Evolutionary conservation across 1,140 invertebrate genomes (phyloP), one percentile per base, ranked within the genome.

Genomic region (Xylocopa sonorina): DNA sequence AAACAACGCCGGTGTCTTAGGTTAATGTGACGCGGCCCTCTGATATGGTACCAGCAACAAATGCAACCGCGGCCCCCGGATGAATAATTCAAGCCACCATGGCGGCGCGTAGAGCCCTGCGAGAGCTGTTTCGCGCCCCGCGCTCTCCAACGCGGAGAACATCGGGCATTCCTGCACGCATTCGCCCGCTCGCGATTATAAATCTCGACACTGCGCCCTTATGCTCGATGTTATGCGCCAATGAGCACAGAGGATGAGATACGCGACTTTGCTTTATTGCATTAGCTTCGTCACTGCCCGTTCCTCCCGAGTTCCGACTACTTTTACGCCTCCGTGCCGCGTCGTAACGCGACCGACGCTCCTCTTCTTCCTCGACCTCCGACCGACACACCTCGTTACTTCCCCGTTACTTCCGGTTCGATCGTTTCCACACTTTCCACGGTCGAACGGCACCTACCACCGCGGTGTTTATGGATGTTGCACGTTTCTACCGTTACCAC

Each of bases 61-160:
- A 89, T 85, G 87, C 88, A 88, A n/a, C n/a, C n/a, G 86, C 83
- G 79, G 82, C 86, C 87, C 88, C 83, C 80, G 81, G 87, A 92
- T 92, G 91, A 92, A 92, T 92, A 90, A 92, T 92, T 92, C 89
- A 92, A 90, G 89, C 77, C 77, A 79, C 90, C 73, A 58, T 74
- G 87, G 88, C 87, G 81, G 71, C 82, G 78, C 53, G 82, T 83
- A 64, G n/a, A n/a, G 14, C 57, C 75, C 85, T 71, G 86, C 76
- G 74, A 87, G 83, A 80, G 84, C 86, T 84, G 84, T 89, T 62
- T 87, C 78, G 81, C 78, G 73, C n/a, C n/a, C n/a, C 84, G 72
- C 83, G 69, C 82, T 69, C n/a, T n/a, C n/a, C n/a, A n/a, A n/a
- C n/a, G 62, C 83, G 60, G 82, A 74, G 80, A 90, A 87, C 89